Conservation (phyloP, 2,113 vertebrate genomes). For the Agelaius tricolor region DNA sequence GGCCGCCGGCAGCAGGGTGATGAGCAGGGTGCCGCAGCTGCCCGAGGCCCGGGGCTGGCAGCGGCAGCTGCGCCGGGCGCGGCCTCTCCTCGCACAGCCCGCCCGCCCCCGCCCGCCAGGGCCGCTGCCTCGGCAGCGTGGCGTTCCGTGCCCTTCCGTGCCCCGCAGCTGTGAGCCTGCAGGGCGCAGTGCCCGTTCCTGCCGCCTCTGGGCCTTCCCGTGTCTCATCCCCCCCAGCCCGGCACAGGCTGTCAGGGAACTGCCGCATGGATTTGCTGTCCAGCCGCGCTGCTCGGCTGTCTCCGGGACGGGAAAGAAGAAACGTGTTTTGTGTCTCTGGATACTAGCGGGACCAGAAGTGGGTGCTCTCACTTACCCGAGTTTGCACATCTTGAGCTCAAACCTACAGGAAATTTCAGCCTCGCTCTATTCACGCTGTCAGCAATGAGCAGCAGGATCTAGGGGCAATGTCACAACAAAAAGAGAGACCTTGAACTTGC, state of each 20-base stretch:
- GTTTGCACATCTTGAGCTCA: background rate
- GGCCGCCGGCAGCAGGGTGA: background rate
- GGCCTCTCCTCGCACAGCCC: background rate
- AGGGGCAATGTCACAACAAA: background rate
- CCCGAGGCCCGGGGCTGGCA: background rate
- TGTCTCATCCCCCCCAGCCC: background rate
- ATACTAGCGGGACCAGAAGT: background rate
- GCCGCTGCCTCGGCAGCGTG: background rate
- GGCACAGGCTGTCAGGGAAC: background rate
- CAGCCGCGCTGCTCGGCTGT: background rate
- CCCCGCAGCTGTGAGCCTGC: fast-evolving
- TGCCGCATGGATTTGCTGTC: background rate
- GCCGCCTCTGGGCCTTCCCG: background rate
- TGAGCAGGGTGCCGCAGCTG: background rate
- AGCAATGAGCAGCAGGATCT: background rate
- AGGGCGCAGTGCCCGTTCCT: fast-evolving
- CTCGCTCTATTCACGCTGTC: background rate
- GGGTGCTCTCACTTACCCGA: background rate
- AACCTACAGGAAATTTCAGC: background rate
- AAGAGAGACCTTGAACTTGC: slow-evolving; percentile 50
- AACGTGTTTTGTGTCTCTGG: background rate
- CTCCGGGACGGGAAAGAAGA: background rate
- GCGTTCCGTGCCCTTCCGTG: fast-evolving
- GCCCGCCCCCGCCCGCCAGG: background rate
- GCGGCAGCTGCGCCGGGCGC: fast-evolving